These are phyloP conservation scores for Reticulitermes speratus DNA, from an alignment of 1,140 invertebrate species.

Conservation along the genomic window DNA sequence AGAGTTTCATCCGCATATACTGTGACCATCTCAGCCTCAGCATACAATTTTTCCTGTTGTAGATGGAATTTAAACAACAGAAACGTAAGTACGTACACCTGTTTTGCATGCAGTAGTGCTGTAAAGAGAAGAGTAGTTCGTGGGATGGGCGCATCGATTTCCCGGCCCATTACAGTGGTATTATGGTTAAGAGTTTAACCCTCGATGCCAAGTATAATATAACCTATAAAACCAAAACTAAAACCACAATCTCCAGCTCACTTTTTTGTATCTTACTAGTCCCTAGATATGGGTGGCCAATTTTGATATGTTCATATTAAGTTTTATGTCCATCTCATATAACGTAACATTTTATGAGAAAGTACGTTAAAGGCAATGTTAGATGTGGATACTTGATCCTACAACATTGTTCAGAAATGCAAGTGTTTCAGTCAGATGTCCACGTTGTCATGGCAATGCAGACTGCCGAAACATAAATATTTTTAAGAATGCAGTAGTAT, in stretches of 20 bases:
- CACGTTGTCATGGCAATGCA: not conserved
- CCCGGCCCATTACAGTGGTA: not conserved
- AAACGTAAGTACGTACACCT: not conserved
- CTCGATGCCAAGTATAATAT: conserved; percentile 7
- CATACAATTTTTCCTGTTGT: not conserved
- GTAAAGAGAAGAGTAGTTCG: not conserved
- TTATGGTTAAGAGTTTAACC: conserved; percentile 16
- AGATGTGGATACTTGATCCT: not conserved
- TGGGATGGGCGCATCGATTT: not conserved
- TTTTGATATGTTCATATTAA: conserved; percentile 7
- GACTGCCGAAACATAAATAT: not conserved
- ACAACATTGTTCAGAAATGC: not conserved
- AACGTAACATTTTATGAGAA: not conserved
- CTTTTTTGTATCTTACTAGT: conserved; percentile 2
- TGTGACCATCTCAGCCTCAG: not conserved
- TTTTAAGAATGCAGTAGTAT: not conserved
- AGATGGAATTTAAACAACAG: not conserved
- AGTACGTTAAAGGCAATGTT: not conserved
- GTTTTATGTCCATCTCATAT: not conserved
- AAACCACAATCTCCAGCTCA: not conserved
- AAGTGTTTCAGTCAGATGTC: not conserved
- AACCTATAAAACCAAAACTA: conserved; percentile 14
- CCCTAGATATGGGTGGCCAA: conserved; percentile 1
- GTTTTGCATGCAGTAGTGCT: not conserved
- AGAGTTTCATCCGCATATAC: not conserved